A percentile compares a stretch with the other conserved stretches of the same genome.
Conservation (phyloP, 2,113 vertebrate species). For the Hypomesus transpacificus region DNA sequence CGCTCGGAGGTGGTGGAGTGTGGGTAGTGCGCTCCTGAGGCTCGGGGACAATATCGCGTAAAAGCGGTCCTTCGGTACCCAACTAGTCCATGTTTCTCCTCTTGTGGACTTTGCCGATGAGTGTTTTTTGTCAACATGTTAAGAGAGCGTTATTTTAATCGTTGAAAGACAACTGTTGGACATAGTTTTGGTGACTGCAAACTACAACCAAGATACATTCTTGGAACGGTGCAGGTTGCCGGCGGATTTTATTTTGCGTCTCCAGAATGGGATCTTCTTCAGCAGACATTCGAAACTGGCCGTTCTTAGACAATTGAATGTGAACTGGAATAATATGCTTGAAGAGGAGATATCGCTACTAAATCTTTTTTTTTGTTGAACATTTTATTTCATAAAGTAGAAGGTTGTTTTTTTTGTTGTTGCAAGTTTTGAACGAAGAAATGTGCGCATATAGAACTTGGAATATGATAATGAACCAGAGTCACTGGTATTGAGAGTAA, state of each 20-base stretch:
- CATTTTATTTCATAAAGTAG: conserved; percentile 18
- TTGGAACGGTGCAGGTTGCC: conserved; percentile 21
- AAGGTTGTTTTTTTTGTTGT: conserved; percentile 24
- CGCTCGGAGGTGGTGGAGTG: conserved; percentile 61
- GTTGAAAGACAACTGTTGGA: neutral
- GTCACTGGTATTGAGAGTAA: conserved; percentile 24
- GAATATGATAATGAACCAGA: conserved; percentile 41
- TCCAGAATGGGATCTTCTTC: conserved; percentile 60
- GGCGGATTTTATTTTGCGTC: conserved; percentile 51
- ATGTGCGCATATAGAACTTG: conserved; percentile 54
- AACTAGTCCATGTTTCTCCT: conserved; percentile 37
- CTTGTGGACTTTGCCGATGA: conserved; percentile 53
- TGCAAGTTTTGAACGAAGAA: conserved; percentile 47
- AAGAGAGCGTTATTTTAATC: conserved; percentile 10
- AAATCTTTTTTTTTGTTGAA: conserved; percentile 7
- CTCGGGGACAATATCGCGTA: conserved; percentile 40
- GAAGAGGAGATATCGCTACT: conserved; percentile 28
- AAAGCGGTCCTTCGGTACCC: conserved; percentile 39
- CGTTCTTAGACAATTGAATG: conserved; percentile 59
- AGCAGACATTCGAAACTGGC: conserved; percentile 36
- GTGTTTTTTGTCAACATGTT: conserved; percentile 31
- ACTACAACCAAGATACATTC: conserved; percentile 11
- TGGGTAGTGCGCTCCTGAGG: conserved; percentile 58
- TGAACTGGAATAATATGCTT: conserved; percentile 58
- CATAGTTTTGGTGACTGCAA: conserved; percentile 30